These are phyloP conservation scores for Disparrhopalites patrizii DNA, from an alignment of 2,888 invertebrate species.

Conservation along the genomic window DNA sequence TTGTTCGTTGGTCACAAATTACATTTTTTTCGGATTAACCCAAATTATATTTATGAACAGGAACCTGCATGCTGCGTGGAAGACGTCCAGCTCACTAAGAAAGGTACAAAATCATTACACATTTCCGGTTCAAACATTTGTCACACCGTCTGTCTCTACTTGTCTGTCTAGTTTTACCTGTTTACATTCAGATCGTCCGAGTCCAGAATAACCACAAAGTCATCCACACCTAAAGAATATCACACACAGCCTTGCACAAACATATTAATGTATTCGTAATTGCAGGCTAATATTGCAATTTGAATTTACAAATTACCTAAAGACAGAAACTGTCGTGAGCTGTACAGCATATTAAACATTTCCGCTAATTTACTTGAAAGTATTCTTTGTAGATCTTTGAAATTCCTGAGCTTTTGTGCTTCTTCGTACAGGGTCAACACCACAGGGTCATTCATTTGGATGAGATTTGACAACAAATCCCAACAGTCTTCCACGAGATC, in stretches of 20 bases:
- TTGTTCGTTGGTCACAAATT: too few relatives aligned
- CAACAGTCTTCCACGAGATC: constrained; percentile 39
- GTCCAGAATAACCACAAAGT: constrained; percentile 36
- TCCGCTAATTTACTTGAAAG: constrained; percentile 35
- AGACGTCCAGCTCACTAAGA: constrained; percentile 66
- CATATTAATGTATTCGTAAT: too few relatives aligned
- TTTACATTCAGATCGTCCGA: constrained; percentile 41
- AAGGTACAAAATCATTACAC: too few relatives aligned
- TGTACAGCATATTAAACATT: constrained; percentile 38
- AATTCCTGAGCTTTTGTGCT: constrained; percentile 24
- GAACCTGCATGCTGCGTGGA: constrained; percentile 72
- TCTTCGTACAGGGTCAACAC: constrained; percentile 41
- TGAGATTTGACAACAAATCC: constrained; percentile 33
- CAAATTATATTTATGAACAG: too few relatives aligned
- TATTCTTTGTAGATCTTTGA: constrained; percentile 32
- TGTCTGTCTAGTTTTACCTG: too few relatives aligned
- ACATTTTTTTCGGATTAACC: too few relatives aligned
- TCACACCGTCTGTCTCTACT: too few relatives aligned
- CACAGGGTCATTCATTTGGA: constrained; percentile 35
- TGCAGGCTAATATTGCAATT: not conserved
- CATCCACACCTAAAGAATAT: constrained; percentile 32
- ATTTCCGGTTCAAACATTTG: too few relatives aligned
- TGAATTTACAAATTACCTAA: constrained; percentile 7
- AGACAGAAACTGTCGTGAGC: constrained; percentile 34
- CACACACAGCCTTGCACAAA: too few relatives aligned